Conservation (phyloP, 1,140 invertebrate species). For the Spodoptera frugiperda region DNA sequence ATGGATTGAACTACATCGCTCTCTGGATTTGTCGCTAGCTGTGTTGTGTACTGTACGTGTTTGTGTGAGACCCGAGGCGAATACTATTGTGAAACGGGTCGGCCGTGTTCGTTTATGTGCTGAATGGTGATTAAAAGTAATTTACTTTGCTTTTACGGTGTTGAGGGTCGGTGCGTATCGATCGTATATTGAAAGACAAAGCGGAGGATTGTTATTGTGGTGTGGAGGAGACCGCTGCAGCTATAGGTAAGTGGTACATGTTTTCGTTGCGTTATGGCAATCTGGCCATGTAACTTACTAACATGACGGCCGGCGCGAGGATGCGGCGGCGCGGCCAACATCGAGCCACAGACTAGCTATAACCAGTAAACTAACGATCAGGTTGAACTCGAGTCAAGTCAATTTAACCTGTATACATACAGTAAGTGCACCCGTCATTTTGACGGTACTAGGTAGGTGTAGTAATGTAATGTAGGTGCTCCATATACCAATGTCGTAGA, state of each 20-base stretch:
- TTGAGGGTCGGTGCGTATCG: constrained; percentile 80
- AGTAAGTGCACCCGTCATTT: not conserved
- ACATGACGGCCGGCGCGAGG: constrained; percentile 44
- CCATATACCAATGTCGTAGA: not conserved
- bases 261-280: constrained; percentile 40
- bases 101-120: constrained; percentile 79
- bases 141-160: constrained; percentile 83
- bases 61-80: constrained; percentile 68
- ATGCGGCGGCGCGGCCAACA: constrained; percentile 42
- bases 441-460: not conserved
- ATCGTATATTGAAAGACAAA: constrained; percentile 79
- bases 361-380: constrained; percentile 37
- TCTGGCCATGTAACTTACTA: constrained; percentile 22
- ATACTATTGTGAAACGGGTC: constrained; percentile 74
- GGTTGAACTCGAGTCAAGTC: not conserved
- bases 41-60: constrained; percentile 76
- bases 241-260: constrained; percentile 68
- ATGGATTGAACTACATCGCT: constrained; percentile 74
- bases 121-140: constrained; percentile 84
- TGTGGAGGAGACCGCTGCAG: constrained; percentile 65
- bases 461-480: not conserved
- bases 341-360: constrained; percentile 45
- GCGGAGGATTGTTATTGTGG: constrained; percentile 80
- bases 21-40: constrained; percentile 67
- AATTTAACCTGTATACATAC: not conserved